Evolutionary conservation across 1,140 invertebrate species (phyloP), one percentile per base, ranked within the genome.

Genomic region (Agraylea sexmaculata): DNA sequence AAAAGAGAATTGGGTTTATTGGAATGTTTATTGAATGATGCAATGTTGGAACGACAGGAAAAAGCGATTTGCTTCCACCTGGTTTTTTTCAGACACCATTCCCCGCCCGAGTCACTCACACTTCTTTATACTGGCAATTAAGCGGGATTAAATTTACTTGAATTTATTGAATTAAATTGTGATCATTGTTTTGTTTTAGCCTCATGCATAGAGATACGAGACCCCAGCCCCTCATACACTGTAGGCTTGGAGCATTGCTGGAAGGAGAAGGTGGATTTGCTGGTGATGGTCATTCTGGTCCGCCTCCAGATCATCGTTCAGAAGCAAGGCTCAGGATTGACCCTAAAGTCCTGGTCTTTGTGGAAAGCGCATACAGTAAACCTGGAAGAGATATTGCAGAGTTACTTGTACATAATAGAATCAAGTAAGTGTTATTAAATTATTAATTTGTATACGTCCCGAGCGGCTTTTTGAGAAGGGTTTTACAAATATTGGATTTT

Each of bases 321-420:
- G 82, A 84, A 52, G 83, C 83, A 37, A 70, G 82, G 18, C 60
- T 88, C 20, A 74, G 84, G 37, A 86, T 90, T 57, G 88, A 93
- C 64, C 80, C 86, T 19, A 91, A 91, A 63, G 87, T 94, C 43
- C 69, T 96, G 44, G 82, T 96, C 40, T 89, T 95, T 59, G 87
- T 91, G n/a, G 91, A 96, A 65, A 92, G 88, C 11, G 82, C 86
- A 28, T 94, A 92, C 60, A 91, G 89, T 2, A 75, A 80, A 46
- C 69, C 91, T n/a, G 90, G 90, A 25, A 73, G 80, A 50, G 87
- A 91, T 57, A 91, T 96, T 53, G 81, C 84, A n/a, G 86, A 89
- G 62, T 69, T 92, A 28, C 73, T 96, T 32, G 89, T 94, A 54
- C 85, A 91, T 55, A 90, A 88, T 61, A 73, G 90, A 52, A 90